These are phyloP conservation scores for Lichenostomus cassidix DNA, from an alignment of 2,113 vertebrate genomes.

Conservation along the genomic window DNA sequence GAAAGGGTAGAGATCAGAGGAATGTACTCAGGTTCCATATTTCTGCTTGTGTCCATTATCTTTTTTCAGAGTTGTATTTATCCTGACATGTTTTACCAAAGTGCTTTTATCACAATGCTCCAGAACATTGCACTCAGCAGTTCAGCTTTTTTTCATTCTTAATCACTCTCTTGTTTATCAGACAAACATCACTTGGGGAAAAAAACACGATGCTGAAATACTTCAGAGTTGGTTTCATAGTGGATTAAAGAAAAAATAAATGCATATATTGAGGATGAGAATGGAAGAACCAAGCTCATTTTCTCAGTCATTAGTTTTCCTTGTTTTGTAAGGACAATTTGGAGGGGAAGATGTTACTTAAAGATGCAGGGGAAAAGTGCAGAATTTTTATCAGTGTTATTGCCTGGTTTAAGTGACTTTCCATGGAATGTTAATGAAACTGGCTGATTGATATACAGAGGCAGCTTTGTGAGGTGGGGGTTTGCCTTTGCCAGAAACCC, in stretches of 20 bases:
- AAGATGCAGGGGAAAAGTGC: fast-evolving
- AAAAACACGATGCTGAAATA: neutral
- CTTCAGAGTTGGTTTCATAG: neutral
- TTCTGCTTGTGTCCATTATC: neutral
- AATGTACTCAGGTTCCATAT: neutral
- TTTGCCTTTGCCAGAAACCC: neutral
- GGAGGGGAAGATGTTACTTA: neutral
- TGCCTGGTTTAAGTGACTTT: neutral
- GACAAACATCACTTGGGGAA: neutral
- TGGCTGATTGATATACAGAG: neutral
- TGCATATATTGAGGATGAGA: neutral
- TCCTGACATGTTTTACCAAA: neutral
- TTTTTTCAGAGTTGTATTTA: neutral
- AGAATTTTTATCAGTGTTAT: neutral
- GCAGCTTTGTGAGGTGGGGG: neutral
- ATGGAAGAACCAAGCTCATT: neutral
- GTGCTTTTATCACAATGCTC: neutral
- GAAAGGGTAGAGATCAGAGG: neutral
- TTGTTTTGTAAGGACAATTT: neutral
- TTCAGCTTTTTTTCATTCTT: neutral
- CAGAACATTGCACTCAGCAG: neutral
- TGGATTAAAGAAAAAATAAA: neutral
- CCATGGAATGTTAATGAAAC: neutral
- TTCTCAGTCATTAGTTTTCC: neutral
- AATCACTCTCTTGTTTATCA: neutral